phyloP scores from a whole-genome alignment of 2,888 invertebrate genomes.

The Prionchulus punctatus region DNA sequence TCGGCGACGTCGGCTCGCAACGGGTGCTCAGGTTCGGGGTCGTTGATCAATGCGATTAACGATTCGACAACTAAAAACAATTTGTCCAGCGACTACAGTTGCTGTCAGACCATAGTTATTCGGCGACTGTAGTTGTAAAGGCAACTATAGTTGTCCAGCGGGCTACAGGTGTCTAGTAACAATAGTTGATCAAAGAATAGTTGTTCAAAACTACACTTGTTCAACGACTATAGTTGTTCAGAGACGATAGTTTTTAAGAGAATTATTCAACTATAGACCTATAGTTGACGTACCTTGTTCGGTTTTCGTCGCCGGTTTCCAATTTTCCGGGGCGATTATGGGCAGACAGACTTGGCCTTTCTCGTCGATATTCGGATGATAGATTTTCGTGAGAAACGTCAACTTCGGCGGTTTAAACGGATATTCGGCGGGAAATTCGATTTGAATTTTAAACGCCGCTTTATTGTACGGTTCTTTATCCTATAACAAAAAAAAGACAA shows the following conservation, averaged over 20 bases:
- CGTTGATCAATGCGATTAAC: slow-evolving; percentile 81
- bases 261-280: no score
- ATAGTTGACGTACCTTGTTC: slow-evolving; percentile 67
- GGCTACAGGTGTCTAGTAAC: no score
- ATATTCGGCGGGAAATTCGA: slow-evolving; percentile 95
- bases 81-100: not conserved
- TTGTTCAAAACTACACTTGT: no score
- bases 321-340: slow-evolving; percentile 92
- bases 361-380: slow-evolving; percentile 98
- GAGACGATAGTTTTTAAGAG: no score
- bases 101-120: not conserved
- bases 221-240: no score
- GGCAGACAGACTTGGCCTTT: slow-evolving; percentile 96
- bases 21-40: slow-evolving; percentile 97
- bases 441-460: slow-evolving; percentile 93
- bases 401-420: slow-evolving; percentile 99
- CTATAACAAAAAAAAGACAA: slow-evolving; percentile 40
- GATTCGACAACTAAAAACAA: slow-evolving; percentile 70
- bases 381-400: slow-evolving; percentile 95
- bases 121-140: no score
- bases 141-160: no score
- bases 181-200: no score
- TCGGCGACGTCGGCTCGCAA: slow-evolving; percentile 88
- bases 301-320: slow-evolving; percentile 99
- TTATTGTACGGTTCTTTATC: slow-evolving; percentile 94